These are phyloP conservation scores for Cyclopterus lumpus DNA, from an alignment of 2,797 vertebrate species.

Conservation along the genomic window DNA sequence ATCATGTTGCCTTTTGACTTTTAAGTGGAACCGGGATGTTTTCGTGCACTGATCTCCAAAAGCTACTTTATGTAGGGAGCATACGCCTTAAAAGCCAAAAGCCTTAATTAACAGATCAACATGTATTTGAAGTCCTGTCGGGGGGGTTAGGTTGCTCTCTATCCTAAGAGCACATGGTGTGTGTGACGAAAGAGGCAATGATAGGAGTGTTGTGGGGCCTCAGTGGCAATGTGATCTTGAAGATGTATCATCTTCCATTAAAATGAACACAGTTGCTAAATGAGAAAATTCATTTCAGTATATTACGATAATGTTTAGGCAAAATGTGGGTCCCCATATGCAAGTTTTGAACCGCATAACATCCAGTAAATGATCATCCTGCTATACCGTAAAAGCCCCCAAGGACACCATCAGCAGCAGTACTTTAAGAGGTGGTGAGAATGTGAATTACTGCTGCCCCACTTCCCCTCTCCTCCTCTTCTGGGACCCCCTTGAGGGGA, in stretches of 20 bases:
- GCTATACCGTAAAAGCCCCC: constrained; percentile 5
- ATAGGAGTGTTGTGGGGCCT: not conserved
- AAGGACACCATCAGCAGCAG: constrained; percentile 52
- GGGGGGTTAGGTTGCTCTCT: constrained; percentile 45
- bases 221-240: not conserved
- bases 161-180: constrained; percentile 29
- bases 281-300: not conserved
- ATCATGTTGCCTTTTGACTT: constrained; percentile 8
- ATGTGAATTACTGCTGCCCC: constrained; percentile 73
- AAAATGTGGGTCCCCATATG: not conserved
- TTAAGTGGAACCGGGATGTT: constrained; percentile 26
- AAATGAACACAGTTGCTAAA: not conserved
- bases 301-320: not conserved
- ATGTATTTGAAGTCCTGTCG: constrained; percentile 33
- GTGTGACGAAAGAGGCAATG: not conserved
- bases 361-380: constrained; percentile 14
- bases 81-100: constrained; percentile 35
- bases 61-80: constrained; percentile 6
- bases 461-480: constrained; percentile 57
- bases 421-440: constrained; percentile 55
- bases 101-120: constrained; percentile 50
- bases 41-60: constrained; percentile 25
- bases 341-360: constrained; percentile 1
- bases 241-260: not conserved
- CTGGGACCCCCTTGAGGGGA: constrained; percentile 51